Percentiles rank a stretch among this genome's conserved stretches.
phyloP scores from a whole-genome alignment of 2,797 vertebrate genomes.

The Heteromormyrus szaboi region DNA sequence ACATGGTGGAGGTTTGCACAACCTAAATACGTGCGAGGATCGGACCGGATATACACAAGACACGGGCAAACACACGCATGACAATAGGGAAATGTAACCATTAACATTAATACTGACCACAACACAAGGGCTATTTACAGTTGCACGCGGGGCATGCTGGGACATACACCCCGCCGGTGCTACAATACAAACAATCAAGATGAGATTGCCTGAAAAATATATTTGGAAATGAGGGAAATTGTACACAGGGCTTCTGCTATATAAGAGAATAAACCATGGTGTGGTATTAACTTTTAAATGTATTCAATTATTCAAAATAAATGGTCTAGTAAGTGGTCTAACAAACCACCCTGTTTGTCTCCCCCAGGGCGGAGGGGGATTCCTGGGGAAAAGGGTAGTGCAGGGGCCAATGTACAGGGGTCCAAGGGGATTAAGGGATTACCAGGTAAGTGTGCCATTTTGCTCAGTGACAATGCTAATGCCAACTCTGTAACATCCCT shows the following conservation, averaged over 20 bases:
- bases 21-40: neutral
- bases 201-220: neutral
- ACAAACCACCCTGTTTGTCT: neutral
- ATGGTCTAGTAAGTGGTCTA: neutral
- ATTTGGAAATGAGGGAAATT: neutral
- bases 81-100: no score
- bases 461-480: neutral
- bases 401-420: conserved; percentile 57
- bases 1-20: neutral
- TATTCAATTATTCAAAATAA: neutral
- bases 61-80: no score
- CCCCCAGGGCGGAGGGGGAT: conserved; percentile 54
- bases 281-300: neutral
- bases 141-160: neutral
- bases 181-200: neutral
- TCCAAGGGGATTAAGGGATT: conserved; percentile 60
- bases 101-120: no score
- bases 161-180: neutral
- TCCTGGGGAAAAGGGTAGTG: conserved; percentile 51
- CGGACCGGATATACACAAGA: no score
- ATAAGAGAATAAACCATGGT: neutral
- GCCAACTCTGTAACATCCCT: neutral
- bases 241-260: neutral
- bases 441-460: conserved; percentile 48
- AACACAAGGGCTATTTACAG: neutral